These are phyloP conservation scores for Drosophila mayaguana DNA, from an alignment of 2,888 invertebrate genomes.

Conservation along the genomic window DNA sequence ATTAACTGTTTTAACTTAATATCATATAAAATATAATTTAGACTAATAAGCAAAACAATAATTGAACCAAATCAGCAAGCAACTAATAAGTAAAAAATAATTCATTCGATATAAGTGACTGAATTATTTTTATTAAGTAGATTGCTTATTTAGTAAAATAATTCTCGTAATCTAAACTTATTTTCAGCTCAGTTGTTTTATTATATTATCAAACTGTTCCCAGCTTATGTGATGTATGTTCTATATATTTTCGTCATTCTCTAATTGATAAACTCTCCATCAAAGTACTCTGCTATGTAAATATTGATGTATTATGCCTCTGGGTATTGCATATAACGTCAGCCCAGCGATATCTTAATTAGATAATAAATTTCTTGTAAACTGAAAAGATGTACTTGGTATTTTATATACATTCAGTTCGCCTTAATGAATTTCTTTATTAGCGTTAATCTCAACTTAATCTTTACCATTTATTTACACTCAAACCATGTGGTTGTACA, in stretches of 20 bases:
- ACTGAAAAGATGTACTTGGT: background rate
- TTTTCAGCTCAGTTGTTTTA: no score
- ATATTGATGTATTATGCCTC: background rate
- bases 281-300: background rate
- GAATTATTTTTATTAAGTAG: no score
- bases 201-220: no score
- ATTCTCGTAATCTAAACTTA: no score
- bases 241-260: background rate
- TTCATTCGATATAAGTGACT: no score
- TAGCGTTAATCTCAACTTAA: constrained; percentile 76
- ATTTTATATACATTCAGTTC: background rate
- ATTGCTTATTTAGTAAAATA: no score
- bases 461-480: constrained; percentile 73
- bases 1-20: no score
- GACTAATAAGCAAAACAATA: no score
- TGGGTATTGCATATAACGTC: background rate
- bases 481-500: constrained; percentile 17
- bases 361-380: background rate
- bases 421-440: constrained; percentile 73
- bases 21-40: no score
- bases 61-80: no score
- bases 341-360: background rate
- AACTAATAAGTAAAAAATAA: no score
- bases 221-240: no score
- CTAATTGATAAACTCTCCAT: background rate